Conservation (phyloP, 2,888 invertebrate species). For the Gibbula magus region DNA sequence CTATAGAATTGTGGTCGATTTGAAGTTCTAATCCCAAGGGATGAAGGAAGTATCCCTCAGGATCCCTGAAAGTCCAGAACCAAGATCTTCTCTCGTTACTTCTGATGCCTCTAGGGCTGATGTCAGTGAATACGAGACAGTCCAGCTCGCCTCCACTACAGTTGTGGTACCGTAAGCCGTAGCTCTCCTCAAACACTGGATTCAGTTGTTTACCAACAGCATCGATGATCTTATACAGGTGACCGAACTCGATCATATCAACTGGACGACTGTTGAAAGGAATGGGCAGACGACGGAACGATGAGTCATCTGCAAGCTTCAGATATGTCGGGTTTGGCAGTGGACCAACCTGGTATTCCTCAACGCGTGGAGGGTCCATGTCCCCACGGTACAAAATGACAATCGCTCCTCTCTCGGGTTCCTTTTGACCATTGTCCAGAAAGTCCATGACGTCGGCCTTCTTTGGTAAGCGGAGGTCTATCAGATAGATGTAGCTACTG, state of each 20-base stretch:
- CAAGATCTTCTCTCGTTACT: conserved; percentile 60
- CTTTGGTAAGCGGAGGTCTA: conserved; percentile 58
- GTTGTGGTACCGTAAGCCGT: conserved; percentile 58
- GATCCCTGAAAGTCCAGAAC: conserved; percentile 62
- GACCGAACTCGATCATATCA: conserved; percentile 57
- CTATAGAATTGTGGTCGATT: conserved; percentile 57
- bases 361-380: conserved; percentile 55
- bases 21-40: conserved; percentile 65
- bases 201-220: conserved; percentile 47
- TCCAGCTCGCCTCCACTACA: conserved; percentile 50
- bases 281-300: conserved; percentile 54
- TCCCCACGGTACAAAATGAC: conserved; percentile 64
- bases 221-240: conserved; percentile 46
- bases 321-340: conserved; percentile 57
- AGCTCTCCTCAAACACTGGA: conserved; percentile 57
- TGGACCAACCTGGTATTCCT: conserved; percentile 68
- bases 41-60: conserved; percentile 64
- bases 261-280: conserved; percentile 60
- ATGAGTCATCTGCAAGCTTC: conserved; percentile 53
- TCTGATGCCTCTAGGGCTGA: conserved; percentile 57
- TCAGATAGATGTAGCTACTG: conserved; percentile 63
- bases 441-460: conserved; percentile 59
- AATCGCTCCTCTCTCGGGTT: conserved; percentile 60
- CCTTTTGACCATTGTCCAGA: conserved; percentile 50
- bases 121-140: conserved; percentile 59